A percentile compares a stretch with the other conserved stretches of the same genome.
Conservation (phyloP, 2,797 vertebrate genomes). For the Presbytis comata region DNA sequence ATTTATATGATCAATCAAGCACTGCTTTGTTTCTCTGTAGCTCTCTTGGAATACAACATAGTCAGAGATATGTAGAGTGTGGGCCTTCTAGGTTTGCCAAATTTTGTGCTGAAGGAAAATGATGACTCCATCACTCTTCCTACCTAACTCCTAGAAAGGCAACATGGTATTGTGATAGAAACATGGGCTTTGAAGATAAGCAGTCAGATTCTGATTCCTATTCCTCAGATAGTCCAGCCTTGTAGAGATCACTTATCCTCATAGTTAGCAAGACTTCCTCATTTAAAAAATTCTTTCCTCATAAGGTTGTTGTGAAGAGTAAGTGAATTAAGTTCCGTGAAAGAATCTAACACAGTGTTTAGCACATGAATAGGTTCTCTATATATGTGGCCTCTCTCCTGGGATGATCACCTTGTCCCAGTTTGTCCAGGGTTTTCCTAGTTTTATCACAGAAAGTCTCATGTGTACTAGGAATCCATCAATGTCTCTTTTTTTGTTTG, state of each 20-base stretch:
- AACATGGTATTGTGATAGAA: neutral
- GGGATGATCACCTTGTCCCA: neutral
- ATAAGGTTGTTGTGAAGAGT: conserved; percentile 6
- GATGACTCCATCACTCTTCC: neutral
- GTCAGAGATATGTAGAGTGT: neutral
- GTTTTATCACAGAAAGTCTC: neutral
- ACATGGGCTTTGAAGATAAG: neutral
- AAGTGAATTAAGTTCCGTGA: conserved; percentile 11
- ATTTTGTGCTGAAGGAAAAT: neutral
- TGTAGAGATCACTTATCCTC: conserved; percentile 17
- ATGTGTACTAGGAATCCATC: neutral
- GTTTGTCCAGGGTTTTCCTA: neutral
- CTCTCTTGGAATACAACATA: neutral
- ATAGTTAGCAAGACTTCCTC: neutral
- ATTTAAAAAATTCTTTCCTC: conserved; percentile 2
- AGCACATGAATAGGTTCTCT: conserved; percentile 14
- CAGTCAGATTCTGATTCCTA: conserved; percentile 18
- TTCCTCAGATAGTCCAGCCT: neutral
- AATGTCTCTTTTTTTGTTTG: too few species aligned
- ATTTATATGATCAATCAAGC: conserved; percentile 8
- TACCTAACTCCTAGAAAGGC: neutral
- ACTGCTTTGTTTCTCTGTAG: conserved; percentile 46
- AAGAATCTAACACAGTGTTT: neutral
- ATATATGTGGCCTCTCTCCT: neutral
- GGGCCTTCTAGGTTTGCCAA: conserved; percentile 19